These are phyloP conservation scores for Pocota personata DNA, from an alignment of 2,888 invertebrate species.

Conservation along the genomic window DNA sequence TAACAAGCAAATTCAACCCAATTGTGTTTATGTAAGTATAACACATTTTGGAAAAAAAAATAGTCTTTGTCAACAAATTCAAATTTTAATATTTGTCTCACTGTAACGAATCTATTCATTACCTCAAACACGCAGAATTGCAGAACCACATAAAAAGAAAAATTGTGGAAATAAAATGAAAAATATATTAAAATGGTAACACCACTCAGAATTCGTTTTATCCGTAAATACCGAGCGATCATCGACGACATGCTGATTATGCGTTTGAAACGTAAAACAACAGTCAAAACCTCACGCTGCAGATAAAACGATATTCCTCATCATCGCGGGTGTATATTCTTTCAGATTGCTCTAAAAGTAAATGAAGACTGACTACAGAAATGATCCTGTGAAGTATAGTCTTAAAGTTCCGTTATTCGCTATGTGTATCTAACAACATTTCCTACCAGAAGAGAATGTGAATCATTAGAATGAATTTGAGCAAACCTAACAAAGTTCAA, in stretches of 20 bases:
- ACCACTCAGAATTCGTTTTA: slow-evolving; percentile 52
- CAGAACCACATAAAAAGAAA: no score
- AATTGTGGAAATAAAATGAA: no score
- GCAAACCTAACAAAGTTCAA: neutral
- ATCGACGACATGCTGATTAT: slow-evolving; percentile 41
- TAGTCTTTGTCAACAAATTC: no score
- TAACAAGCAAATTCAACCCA: no score
- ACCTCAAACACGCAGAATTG: no score
- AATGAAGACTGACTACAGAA: slow-evolving; percentile 87
- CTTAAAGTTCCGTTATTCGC: slow-evolving; percentile 75
- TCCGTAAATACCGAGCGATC: slow-evolving; percentile 36
- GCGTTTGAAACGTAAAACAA: slow-evolving; percentile 30
- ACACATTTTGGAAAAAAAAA: no score
- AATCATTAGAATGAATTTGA: neutral
- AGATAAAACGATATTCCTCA: slow-evolving; percentile 84
- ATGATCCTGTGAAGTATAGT: slow-evolving; percentile 87
- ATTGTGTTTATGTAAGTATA: no score
- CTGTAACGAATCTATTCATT: no score
- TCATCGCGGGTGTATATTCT: slow-evolving; percentile 85
- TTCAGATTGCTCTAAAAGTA: slow-evolving; percentile 84
- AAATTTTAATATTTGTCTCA: no score
- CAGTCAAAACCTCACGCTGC: slow-evolving; percentile 83
- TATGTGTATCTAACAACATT: neutral
- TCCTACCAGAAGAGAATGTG: neutral
- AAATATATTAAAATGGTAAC: neutral